Percentiles rank a stretch among this genome's conserved stretches.
Evolutionary conservation across 2,113 vertebrate genomes (phyloP).

Genomic region (Leucoraja erinaceus): DNA sequence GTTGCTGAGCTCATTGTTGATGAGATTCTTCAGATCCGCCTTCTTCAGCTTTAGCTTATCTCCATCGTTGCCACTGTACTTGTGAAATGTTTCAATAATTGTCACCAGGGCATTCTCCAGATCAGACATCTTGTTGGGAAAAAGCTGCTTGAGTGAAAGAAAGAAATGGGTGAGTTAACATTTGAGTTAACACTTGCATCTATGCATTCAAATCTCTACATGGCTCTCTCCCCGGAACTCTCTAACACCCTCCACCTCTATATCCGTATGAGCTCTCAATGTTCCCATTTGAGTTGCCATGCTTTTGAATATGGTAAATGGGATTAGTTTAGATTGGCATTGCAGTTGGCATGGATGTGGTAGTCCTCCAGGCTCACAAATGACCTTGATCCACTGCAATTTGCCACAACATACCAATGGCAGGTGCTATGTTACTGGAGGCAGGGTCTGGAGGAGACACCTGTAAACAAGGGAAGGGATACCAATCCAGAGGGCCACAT

Average conservation of each 20-base stretch:
- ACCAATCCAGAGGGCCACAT: too few species aligned
- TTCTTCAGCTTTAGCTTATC: slow-evolving; percentile 80
- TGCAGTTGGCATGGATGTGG: too few species aligned
- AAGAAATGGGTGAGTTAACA: neutral
- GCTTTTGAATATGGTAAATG: neutral
- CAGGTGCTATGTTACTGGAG: too few species aligned
- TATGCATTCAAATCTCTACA: neutral
- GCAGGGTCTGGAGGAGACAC: too few species aligned
- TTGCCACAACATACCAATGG: too few species aligned
- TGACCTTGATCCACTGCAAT: too few species aligned
- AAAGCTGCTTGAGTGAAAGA: neutral
- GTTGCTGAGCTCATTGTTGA: slow-evolving; percentile 63
- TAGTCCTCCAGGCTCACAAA: too few species aligned
- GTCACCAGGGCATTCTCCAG: slow-evolving; percentile 69
- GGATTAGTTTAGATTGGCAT: too few species aligned
- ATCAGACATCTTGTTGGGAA: slow-evolving; percentile 59
- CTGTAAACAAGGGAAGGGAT: too few species aligned
- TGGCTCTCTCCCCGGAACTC: neutral
- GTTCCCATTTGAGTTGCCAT: neutral
- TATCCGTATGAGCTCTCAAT: neutral
- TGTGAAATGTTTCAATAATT: slow-evolving; percentile 69
- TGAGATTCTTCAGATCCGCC: slow-evolving; percentile 71
- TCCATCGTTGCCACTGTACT: slow-evolving; percentile 69
- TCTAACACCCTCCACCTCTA: neutral
- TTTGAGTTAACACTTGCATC: neutral